phyloP scores from a whole-genome alignment of 2,113 vertebrate genomes.

The Neogale vison region DNA sequence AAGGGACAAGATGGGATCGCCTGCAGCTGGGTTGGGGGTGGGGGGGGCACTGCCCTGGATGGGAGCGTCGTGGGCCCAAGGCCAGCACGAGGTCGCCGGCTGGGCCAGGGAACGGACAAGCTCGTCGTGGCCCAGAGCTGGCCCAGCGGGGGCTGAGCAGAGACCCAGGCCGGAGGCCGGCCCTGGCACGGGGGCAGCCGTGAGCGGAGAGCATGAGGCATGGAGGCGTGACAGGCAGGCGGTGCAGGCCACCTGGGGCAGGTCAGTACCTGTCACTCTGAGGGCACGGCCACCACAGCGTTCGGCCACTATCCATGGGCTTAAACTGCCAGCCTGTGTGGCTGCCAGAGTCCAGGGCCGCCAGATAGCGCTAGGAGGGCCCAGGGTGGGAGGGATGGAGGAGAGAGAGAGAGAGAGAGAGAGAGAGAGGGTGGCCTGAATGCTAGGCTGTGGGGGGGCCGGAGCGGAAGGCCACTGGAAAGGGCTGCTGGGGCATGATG shows the following conservation, averaged over 20 bases:
- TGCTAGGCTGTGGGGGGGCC: conserved; percentile 76
- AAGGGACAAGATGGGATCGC: not conserved
- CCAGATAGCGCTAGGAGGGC: conserved; percentile 96
- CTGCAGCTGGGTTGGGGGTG: not conserved
- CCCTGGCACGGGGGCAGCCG: conserved; percentile 80
- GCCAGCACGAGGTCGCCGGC: not conserved
- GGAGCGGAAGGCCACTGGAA: not conserved
- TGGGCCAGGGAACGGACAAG: not conserved
- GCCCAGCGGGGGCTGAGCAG: rapidly evolving
- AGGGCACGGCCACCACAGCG: conserved; percentile 90
- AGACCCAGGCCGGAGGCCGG: conserved; percentile 70
- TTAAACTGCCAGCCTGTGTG: conserved; percentile 97
- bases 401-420: conserved; percentile 80
- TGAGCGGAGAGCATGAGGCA: not conserved
- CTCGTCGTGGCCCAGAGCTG: not conserved
- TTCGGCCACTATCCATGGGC: conserved; percentile 95
- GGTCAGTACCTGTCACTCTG: conserved; percentile 78
- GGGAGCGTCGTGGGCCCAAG: not conserved
- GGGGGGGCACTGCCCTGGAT: not conserved
- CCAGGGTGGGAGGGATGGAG: conserved; percentile 78
- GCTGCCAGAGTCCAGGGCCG: conserved; percentile 95
- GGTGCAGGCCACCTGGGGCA: not conserved
- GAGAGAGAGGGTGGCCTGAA: conserved; percentile 88
- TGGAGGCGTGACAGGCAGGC: conserved; percentile 23
- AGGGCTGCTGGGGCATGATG: too few species aligned